These are phyloP conservation scores for Bradypodion pumilum DNA, from an alignment of 2,797 vertebrate genomes.

Conservation along the genomic window DNA sequence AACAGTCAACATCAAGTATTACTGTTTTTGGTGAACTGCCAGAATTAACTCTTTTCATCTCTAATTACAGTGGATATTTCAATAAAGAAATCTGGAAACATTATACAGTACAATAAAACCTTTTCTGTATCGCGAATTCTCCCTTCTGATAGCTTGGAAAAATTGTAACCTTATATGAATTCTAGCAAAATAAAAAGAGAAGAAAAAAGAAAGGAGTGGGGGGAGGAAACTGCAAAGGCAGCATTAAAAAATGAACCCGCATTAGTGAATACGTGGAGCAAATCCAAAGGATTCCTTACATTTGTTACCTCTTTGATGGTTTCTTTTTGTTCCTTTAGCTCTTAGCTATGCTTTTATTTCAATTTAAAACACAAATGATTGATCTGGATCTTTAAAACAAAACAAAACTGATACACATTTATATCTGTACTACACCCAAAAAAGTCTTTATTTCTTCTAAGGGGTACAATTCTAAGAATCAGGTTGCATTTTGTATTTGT, in stretches of 20 bases:
- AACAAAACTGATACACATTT: fast-evolving
- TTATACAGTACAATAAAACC: constrained; percentile 24
- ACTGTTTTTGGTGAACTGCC: constrained; percentile 4
- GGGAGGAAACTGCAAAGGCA: constrained; percentile 11
- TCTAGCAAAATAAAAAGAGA: fast-evolving
- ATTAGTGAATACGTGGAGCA: constrained; percentile 15
- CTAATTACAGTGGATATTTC: not conserved
- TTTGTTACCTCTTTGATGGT: constrained; percentile 17
- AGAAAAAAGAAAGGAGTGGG: not conserved
- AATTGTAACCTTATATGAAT: not conserved
- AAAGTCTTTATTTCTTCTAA: constrained; percentile 34
- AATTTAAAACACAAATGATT: constrained; percentile 28
- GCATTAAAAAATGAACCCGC: not conserved
- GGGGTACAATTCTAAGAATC: constrained; percentile 7
- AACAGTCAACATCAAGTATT: not conserved
- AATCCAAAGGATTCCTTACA: constrained; percentile 36
- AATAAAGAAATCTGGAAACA: constrained; percentile 14
- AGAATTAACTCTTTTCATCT: constrained; percentile 25
- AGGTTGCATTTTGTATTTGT: constrained; percentile 33
- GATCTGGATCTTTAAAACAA: not conserved
- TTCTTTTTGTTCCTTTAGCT: constrained; percentile 46
- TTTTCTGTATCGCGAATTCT: not conserved
- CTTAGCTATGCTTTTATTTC: constrained; percentile 46
- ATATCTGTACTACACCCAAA: constrained; percentile 16
- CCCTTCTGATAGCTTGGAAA: constrained; percentile 19